These are phyloP conservation scores for Malurus elegans DNA, from an alignment of 2,113 vertebrate species.

Conservation along the genomic window DNA sequence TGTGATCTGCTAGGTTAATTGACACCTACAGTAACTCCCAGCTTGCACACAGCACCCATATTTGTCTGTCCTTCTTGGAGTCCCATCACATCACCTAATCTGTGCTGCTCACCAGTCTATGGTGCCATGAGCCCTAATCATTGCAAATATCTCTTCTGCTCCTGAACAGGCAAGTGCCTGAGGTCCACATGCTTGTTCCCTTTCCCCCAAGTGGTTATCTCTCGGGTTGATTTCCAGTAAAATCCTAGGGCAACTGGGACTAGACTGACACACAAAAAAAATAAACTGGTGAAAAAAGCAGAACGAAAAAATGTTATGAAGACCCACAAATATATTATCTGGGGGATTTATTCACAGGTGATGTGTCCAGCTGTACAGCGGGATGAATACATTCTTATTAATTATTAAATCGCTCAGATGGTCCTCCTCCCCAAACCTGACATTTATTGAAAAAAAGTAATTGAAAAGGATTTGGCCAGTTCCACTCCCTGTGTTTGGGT, in stretches of 20 bases:
- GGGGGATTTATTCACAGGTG: slow-evolving; percentile 29
- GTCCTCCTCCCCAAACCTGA: background rate
- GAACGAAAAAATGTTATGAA: background rate
- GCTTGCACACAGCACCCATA: background rate
- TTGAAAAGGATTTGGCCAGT: slow-evolving; percentile 46
- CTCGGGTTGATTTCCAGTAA: background rate
- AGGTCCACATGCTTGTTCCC: background rate
- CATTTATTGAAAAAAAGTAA: slow-evolving; percentile 37
- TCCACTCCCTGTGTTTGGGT: background rate
- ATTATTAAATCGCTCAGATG: slow-evolving; percentile 57
- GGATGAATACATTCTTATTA: slow-evolving; percentile 37
- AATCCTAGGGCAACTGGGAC: background rate
- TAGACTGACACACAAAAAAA: background rate
- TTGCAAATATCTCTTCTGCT: background rate
- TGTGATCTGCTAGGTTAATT: slow-evolving; percentile 61
- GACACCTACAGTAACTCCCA: slow-evolving; percentile 46
- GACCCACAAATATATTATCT: slow-evolving; percentile 1
- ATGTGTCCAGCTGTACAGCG: background rate
- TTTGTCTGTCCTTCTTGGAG: background rate
- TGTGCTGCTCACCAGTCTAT: background rate
- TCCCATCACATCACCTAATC: background rate
- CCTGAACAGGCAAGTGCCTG: background rate
- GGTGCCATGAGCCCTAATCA: background rate
- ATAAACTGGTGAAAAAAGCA: background rate
- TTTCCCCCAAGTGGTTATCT: background rate